Evolutionary conservation across 2,797 vertebrate genomes (phyloP), one percentile per base, ranked within the genome.

Genomic region (Carapus acus): DNA sequence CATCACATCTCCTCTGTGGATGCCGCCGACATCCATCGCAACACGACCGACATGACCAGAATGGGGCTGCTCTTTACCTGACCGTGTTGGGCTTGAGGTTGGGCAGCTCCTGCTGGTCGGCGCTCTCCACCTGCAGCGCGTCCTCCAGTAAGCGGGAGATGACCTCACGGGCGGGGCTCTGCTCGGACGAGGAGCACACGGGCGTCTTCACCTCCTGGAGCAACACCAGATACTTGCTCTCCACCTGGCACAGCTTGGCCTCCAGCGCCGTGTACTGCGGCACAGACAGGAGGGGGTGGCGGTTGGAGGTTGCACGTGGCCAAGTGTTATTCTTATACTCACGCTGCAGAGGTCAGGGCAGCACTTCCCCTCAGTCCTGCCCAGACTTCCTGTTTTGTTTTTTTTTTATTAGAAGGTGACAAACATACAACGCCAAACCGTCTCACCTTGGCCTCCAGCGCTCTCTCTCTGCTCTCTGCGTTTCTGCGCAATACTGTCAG

Each of bases 161-260:
- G 66, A 98, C 90, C 1, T 95, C 94, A 0, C 74, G 84, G 27
- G 88, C 77, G 0, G 90, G 88, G 6, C 78, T 91, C 62, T 88
- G 88, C 37, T 91, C 93, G n/a, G 91, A 88, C 6, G 91, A 90
- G 0, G 93, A 93, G 65, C 91, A 96, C 23, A 97, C 89, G 0
- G 96, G 95, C 12, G 71, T 89, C 76, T 91, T 94, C 84, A 96
- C 82, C 72, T 99, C 96, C 79, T 97, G 96, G 20, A 99, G 93
- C 57, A 99, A 78, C 56, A 95, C 93, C 80, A 99, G 76, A 64
- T 97, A 95, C 60, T 97, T 97, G 50, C 96, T 97, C 85, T 99
- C 96, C 74, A 95, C 89, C 82, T 99, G 96, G 77, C 96, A 99
- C 50, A 98, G 71, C 73, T 93, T 95, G 69, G 96, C 96, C 76